Percentiles rank a stretch among this genome's conserved stretches.
phyloP scores from a whole-genome alignment of 2,797 vertebrate species.

The Psittacula echo region DNA sequence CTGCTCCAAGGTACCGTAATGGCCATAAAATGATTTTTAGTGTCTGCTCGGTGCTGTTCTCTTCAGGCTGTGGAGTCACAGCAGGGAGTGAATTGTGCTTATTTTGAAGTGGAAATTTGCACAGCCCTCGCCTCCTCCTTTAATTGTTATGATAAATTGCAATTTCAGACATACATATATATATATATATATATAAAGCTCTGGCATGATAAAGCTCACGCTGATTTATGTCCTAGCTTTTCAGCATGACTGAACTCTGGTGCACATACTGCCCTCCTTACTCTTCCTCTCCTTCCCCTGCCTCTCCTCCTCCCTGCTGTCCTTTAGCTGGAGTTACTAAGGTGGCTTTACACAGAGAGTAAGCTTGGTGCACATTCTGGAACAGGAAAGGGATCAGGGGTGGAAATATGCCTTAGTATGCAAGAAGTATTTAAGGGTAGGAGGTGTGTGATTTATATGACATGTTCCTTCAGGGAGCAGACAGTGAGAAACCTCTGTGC shows the following conservation, averaged over 20 bases:
- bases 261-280: background rate
- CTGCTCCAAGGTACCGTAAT: slow-evolving; percentile 62
- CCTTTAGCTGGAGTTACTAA: fast-evolving
- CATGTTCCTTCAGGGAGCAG: background rate
- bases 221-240: background rate
- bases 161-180: background rate
- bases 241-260: background rate
- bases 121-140: background rate
- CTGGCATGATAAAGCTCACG: background rate
- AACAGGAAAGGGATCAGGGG: background rate
- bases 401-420: fast-evolving
- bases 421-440: fast-evolving
- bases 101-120: background rate
- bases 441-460: fast-evolving
- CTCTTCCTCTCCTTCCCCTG: background rate
- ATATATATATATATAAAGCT: background rate
- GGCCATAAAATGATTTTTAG: slow-evolving; percentile 69
- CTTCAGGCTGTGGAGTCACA: background rate
- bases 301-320: background rate
- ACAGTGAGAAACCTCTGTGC: background rate
- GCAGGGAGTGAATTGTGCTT: background rate
- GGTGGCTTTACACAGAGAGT: background rate
- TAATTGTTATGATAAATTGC: slow-evolving; percentile 8
- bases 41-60: slow-evolving; percentile 22
- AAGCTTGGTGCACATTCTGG: fast-evolving